Base-by-base conservation (phyloP, 2,113 vertebrate species). In the Leucosticte australis region DNA sequence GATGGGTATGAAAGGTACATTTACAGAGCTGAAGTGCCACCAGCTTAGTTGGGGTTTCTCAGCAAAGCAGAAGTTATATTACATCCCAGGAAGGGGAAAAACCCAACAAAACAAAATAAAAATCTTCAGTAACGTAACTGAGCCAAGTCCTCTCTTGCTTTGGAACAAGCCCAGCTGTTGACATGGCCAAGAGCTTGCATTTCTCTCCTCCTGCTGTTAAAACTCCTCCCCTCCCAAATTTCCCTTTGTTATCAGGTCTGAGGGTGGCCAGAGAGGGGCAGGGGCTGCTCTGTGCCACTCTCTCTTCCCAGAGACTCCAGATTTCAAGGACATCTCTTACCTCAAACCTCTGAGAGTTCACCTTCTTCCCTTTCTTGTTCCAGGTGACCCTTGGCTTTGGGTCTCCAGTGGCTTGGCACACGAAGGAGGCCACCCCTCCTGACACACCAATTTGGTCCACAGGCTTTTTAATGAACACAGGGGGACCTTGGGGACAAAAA, bases 361-460 rank as follows among this genome's bases (percentile, higher is more conserved):
- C 99, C 90, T 99, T 99, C 97, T 99, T 99, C 76, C 99, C 99
- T 86, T 99, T 99, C 97, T 99, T 99, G 97, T 99, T 99, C 99
- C 99, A 99, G 92, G 98, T 99, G 73, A 99, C 99, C 64, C 98
- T 98, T 2, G 99, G 99, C 96, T 99, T 99, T 30, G 99, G 99
- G 94, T 99, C 98, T 2, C 99, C 99, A 0, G 98, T 98, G 2
- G 99, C 99, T 93, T 99, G 99, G 97, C 99, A 99, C n/a, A 99
- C 99, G 3, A 99, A 99, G 90, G 99, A 99, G 44, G 99, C 99
- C 94, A 99, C 99, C 6, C 99, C 99, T 87, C 99, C 99, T 0
- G 99, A 99, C 92, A 99, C 99, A 0, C 99, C 99, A 1, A 99
- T 99, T 98, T 99, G 99, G 98, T 99, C 99, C 60, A 98, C 98